phyloP scores from a whole-genome alignment of 1,140 invertebrate species.

The Rhysida immarginata region DNA sequence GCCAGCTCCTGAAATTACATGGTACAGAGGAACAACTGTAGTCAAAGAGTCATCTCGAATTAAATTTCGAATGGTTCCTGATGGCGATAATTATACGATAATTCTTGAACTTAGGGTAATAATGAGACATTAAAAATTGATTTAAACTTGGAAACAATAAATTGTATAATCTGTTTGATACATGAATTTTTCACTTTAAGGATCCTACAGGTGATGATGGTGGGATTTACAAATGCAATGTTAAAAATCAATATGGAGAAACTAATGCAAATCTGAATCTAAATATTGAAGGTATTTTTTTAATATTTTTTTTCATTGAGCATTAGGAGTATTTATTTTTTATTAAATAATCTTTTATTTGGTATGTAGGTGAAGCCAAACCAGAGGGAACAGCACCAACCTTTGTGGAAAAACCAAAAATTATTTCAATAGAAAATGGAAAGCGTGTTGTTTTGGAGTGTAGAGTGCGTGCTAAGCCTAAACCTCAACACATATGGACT shows the following conservation, averaged over 20 bases:
- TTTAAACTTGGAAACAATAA: background rate
- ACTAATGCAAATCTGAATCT: conserved; percentile 95
- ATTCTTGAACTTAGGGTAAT: conserved; percentile 69
- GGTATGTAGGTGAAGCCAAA: conserved; percentile 49
- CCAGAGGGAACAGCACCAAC: conserved; percentile 86
- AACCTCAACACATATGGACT: conserved; percentile 87
- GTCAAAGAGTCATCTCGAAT: conserved; percentile 76
- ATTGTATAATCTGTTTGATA: background rate
- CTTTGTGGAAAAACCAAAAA: conserved; percentile 94
- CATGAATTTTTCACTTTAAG: conserved; percentile 31
- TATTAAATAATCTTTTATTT: background rate
- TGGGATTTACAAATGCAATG: conserved; percentile 92
- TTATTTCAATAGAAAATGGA: conserved; percentile 84
- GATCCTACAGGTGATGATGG: conserved; percentile 88
- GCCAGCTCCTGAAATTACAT: conserved; percentile 72
- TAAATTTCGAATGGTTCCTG: conserved; percentile 50
- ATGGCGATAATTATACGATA: conserved; percentile 77
- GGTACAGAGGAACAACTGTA: conserved; percentile 71
- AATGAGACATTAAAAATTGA: background rate
- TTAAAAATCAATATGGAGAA: conserved; percentile 91
- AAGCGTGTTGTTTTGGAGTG: conserved; percentile 97
- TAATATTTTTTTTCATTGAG: background rate
- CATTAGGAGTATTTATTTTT: background rate
- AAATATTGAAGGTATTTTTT: conserved; percentile 70
- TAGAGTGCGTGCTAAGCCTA: conserved; percentile 81